These are phyloP conservation scores for Mola mola DNA, from an alignment of 2,113 vertebrate genomes.

Conservation along the genomic window DNA sequence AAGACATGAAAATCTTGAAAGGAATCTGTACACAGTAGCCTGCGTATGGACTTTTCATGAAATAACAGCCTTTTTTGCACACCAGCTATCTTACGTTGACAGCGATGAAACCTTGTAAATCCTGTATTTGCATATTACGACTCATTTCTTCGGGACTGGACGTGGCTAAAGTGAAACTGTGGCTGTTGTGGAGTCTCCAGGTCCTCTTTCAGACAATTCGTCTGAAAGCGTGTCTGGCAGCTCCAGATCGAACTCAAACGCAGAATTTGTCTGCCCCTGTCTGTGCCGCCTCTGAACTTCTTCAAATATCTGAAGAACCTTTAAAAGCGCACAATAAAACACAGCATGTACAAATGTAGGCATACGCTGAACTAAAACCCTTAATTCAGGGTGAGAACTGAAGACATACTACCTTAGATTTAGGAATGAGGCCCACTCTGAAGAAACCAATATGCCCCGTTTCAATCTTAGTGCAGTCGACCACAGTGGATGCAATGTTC, in stretches of 20 bases:
- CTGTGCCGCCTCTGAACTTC: constrained; percentile 81
- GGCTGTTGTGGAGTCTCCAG: constrained; percentile 1
- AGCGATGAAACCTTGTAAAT: no score
- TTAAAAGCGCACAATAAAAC: neutral
- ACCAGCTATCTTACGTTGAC: no score
- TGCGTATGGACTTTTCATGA: no score
- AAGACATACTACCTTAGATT: constrained; percentile 83
- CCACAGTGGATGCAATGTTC: constrained; percentile 91
- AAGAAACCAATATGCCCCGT: constrained; percentile 87
- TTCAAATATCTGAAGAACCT: constrained; percentile 90
- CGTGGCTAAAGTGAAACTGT: constrained; percentile 14
- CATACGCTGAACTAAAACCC: neutral
- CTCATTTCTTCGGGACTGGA: constrained; percentile 11
- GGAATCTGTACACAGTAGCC: no score
- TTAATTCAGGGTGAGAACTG: neutral
- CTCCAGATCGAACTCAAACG: constrained; percentile 70
- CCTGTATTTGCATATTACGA: neutral
- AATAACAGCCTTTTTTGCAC: no score
- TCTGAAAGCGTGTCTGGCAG: constrained; percentile 11
- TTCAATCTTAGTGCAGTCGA: constrained; percentile 91
- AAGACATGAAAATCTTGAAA: no score
- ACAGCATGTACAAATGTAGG: neutral
- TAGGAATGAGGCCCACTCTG: constrained; percentile 88
- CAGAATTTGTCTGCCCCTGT: constrained; percentile 64
- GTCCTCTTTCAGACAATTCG: constrained; percentile 26